A percentile compares a stretch with the other conserved stretches of the same genome.
These are phyloP conservation scores for Pachyuromys duprasi DNA, from an alignment of 2,797 vertebrate species.

Conservation along the genomic window DNA sequence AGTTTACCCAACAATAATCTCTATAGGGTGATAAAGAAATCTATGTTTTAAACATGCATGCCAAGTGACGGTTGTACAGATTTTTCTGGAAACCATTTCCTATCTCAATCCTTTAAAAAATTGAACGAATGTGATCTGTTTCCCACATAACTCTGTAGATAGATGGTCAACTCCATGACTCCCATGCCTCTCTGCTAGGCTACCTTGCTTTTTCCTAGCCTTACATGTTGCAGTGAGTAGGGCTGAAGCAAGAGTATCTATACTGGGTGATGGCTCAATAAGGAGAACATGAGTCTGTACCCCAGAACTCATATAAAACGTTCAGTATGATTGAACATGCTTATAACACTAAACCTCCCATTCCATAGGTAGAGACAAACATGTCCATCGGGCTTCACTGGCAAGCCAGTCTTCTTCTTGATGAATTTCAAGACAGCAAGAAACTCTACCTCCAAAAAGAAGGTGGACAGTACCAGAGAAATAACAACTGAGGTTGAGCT, in stretches of 20 bases:
- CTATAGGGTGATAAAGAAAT: neutral
- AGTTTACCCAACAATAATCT: neutral
- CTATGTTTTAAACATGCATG: neutral
- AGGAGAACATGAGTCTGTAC: neutral
- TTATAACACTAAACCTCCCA: neutral
- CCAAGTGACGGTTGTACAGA: neutral
- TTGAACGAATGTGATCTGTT: neutral
- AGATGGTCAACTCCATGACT: fast-evolving
- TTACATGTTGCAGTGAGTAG: neutral
- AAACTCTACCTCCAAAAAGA: neutral
- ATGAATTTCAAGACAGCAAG: neutral
- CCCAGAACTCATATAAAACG: neutral
- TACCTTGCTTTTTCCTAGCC: neutral
- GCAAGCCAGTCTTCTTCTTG: neutral
- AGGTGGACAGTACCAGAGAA: neutral
- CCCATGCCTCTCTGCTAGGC: neutral
- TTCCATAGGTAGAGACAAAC: neutral
- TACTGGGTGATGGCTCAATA: too few species aligned
- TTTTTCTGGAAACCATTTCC: neutral
- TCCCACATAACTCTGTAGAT: neutral
- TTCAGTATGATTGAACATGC: too few species aligned
- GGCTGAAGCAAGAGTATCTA: neutral
- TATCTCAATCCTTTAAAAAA: neutral
- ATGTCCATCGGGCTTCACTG: neutral
- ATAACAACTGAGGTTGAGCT: neutral